phyloP scores from a whole-genome alignment of 2,888 invertebrate species.

The Boloria euphrosyne region DNA sequence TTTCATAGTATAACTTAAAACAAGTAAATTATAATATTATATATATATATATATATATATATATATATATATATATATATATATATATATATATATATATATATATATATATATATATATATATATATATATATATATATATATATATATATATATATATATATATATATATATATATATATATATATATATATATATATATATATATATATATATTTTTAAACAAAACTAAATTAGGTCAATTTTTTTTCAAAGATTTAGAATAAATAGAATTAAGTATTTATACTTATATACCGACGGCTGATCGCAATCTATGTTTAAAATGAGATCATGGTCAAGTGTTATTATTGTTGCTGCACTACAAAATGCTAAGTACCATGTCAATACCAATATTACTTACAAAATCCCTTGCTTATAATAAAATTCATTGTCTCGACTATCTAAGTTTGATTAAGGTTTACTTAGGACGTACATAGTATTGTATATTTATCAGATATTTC shows the following conservation, averaged over 20 bases:
- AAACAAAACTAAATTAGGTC: no score
- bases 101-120: no score
- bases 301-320: constrained; percentile 21
- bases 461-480: constrained; percentile 35
- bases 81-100: no score
- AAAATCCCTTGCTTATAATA: constrained; percentile 8
- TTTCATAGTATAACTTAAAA: no score
- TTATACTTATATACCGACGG: background rate
- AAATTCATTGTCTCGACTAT: background rate
- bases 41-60: no score
- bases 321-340: constrained; percentile 71
- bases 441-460: constrained; percentile 29
- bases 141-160: no score
- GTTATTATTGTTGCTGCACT: constrained; percentile 63
- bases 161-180: no score
- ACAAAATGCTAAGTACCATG: constrained; percentile 62
- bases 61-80: no score
- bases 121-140: no score
- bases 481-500: constrained; percentile 19
- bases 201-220: no score
- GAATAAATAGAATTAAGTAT: constrained; percentile 16
- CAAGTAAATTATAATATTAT: no score
- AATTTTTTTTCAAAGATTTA: background rate
- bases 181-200: no score
- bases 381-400: constrained; percentile 49